These are phyloP conservation scores for Diarsia dahlii DNA, from an alignment of 2,888 invertebrate genomes.

Conservation along the genomic window DNA sequence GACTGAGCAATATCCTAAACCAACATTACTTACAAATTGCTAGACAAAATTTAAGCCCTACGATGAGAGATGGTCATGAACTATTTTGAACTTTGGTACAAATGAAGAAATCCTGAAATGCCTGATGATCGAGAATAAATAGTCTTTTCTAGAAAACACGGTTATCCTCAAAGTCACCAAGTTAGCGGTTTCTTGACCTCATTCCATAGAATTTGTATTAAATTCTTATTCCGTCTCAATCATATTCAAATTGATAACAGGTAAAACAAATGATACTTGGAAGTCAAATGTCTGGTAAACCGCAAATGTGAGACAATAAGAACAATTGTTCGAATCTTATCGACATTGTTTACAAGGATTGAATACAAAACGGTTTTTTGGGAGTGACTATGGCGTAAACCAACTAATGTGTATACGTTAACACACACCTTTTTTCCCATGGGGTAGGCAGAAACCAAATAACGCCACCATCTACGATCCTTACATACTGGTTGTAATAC, in stretches of 20 bases:
- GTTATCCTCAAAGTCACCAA: constrained; percentile 33
- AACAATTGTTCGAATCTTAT: constrained; percentile 50
- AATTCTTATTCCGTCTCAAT: constrained; percentile 54
- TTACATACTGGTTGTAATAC: no score
- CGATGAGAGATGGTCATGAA: no score
- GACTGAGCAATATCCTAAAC: no score
- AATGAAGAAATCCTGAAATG: not conserved
- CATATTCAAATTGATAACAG: constrained; percentile 63
- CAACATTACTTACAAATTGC: no score
- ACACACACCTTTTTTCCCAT: no score
- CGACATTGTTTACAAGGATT: constrained; percentile 36
- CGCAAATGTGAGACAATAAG: constrained; percentile 50
- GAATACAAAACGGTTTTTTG: constrained; percentile 53
- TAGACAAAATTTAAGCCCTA: no score
- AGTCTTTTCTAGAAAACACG: not conserved
- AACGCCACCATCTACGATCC: no score
- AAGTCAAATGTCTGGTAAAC: constrained; percentile 57
- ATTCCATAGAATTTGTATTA: constrained; percentile 29
- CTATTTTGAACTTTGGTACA: not conserved
- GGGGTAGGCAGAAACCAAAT: no score
- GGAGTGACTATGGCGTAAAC: not conserved
- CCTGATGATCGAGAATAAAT: no score
- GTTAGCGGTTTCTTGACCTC: constrained; percentile 22
- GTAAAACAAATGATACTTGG: constrained; percentile 59
- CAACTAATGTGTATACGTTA: no score